These are phyloP conservation scores for Eupithecia pulchellata DNA, from an alignment of 2,888 invertebrate genomes.

Conservation along the genomic window DNA sequence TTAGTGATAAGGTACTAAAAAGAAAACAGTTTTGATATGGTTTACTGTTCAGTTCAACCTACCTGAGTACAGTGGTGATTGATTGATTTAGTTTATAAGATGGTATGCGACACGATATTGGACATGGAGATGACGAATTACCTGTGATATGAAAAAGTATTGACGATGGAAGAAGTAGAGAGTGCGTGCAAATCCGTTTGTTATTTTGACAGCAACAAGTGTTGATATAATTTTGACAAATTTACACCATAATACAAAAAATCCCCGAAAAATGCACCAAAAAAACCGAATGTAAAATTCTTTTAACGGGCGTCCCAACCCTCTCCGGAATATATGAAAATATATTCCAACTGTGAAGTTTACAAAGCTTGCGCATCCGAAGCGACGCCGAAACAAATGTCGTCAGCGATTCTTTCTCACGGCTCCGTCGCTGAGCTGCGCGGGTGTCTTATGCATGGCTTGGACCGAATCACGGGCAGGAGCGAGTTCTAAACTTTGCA, in stretches of 20 bases:
- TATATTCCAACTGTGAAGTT: constrained; percentile 55
- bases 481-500: constrained; percentile 11
- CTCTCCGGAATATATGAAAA: constrained; percentile 44
- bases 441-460: constrained; percentile 62
- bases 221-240: not conserved
- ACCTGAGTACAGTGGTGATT: too few relatives aligned
- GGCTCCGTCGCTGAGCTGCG: constrained; percentile 69
- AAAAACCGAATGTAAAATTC: constrained; percentile 14
- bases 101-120: too few relatives aligned
- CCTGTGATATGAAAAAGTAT: too few relatives aligned
- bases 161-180: not conserved
- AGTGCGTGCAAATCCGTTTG: not conserved
- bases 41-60: not conserved
- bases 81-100: too few relatives aligned
- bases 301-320: constrained; percentile 22
- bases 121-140: too few relatives aligned
- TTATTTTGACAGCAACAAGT: not conserved
- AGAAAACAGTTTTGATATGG: not conserved
- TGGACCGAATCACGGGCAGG: constrained; percentile 6
- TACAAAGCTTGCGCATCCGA: constrained; percentile 66
- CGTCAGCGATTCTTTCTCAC: constrained; percentile 76
- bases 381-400: constrained; percentile 75
- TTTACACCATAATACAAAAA: not conserved
- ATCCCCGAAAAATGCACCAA: not conserved
- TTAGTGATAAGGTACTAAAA: constrained; percentile 20